These are phyloP conservation scores for Maccullochella peelii DNA, from an alignment of 2,113 vertebrate species.

Conservation along the genomic window DNA sequence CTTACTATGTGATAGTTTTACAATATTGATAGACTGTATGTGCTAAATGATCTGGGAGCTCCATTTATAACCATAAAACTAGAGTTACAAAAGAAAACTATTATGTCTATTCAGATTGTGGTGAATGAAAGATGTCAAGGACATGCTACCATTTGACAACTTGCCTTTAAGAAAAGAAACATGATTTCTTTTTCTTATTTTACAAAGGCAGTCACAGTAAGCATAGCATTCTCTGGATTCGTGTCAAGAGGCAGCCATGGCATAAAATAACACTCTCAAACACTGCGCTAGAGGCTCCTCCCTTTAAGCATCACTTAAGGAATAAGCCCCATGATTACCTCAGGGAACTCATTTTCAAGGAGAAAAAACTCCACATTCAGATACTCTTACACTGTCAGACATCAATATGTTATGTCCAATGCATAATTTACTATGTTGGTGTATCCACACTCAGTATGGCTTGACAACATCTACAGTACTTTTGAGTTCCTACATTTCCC, in stretches of 20 bases:
- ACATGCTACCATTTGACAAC: constrained; percentile 8
- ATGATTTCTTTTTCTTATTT: constrained; percentile 19
- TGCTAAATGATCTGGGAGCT: neutral
- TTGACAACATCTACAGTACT: constrained; percentile 29
- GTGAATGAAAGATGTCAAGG: constrained; percentile 35
- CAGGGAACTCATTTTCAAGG: constrained; percentile 17
- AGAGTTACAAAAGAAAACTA: neutral
- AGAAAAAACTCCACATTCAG: constrained; percentile 15
- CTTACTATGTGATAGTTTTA: constrained; percentile 15
- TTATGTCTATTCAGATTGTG: neutral
- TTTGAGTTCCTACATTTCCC: constrained; percentile 57
- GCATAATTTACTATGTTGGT: constrained; percentile 54
- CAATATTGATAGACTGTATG: constrained; percentile 7
- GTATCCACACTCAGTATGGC: constrained; percentile 12
- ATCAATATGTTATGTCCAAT: constrained; percentile 55
- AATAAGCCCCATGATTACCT: constrained; percentile 39
- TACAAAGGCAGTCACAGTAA: constrained; percentile 21
- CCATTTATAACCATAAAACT: neutral
- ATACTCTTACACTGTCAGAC: constrained; percentile 29
- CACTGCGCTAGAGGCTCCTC: constrained; percentile 13
- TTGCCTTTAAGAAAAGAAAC: constrained; percentile 32
- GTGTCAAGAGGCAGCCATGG: constrained; percentile 32
- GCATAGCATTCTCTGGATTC: constrained; percentile 10
- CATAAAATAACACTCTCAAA: constrained; percentile 41
- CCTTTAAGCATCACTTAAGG: constrained; percentile 34